Conservation (phyloP, 30 jellyfish, hydroid and myxozoan species). For the Turritopsis dohrnii region DNA sequence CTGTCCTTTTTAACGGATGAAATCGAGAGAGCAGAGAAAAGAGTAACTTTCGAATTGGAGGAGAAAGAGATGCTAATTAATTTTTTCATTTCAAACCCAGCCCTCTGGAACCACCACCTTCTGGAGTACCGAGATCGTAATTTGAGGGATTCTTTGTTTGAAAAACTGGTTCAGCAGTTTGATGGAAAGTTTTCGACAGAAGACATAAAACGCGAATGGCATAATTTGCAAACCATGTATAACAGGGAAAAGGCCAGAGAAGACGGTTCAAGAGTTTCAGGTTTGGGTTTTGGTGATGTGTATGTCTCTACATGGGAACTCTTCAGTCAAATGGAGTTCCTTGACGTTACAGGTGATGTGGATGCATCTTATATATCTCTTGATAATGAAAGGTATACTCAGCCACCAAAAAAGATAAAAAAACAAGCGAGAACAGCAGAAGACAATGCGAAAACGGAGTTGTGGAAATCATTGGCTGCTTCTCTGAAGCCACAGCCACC, state of each 20-base stretch:
- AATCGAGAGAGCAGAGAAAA: conserved; percentile 22
- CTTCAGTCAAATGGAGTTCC: conserved; percentile 30
- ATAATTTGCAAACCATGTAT: conserved; percentile 20
- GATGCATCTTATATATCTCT: conserved; percentile 13
- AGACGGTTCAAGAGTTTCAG: conserved; percentile 25
- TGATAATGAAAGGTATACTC: conserved; percentile 18
- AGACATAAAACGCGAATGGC: conserved; percentile 30
- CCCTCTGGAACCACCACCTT: conserved; percentile 29
- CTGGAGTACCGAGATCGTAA: conserved; percentile 19
- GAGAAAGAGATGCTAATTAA: conserved; percentile 21
- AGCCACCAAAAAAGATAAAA: conserved; percentile 25
- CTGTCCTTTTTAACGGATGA: conserved; percentile 19
- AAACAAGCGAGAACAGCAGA: conserved; percentile 20
- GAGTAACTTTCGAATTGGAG: conserved; percentile 12
- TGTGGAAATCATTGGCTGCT: conserved; percentile 30
- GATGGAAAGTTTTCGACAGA: conserved; percentile 20
- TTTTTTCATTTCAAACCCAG: conserved; percentile 24
- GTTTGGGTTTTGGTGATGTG: conserved; percentile 20
- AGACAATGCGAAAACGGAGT: conserved; percentile 28
- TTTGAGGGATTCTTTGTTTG: conserved; percentile 12
- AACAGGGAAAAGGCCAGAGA: conserved; percentile 21
- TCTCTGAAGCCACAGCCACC: conserved; percentile 18
- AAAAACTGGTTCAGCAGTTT: conserved; percentile 21
- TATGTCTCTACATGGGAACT: conserved; percentile 25
- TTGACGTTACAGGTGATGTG: conserved; percentile 27